Conservation (phyloP, 1,140 invertebrate genomes). For the Temnothorax curvispinosus region DNA sequence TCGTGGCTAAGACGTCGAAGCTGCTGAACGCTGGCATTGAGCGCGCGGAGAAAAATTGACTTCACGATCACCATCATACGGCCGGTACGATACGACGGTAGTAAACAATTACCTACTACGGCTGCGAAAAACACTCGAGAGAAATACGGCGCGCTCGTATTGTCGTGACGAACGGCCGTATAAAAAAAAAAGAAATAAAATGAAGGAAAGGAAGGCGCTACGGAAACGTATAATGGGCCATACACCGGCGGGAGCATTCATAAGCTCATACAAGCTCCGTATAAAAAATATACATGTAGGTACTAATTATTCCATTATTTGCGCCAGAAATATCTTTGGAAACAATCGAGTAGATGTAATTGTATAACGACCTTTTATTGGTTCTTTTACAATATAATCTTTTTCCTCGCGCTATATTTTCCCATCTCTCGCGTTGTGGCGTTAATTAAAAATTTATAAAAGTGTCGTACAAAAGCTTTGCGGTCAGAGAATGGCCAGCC, state of each 20-base stretch:
- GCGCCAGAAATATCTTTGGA: not conserved
- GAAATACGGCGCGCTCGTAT: slow-evolving; percentile 63
- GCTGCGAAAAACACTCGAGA: slow-evolving; percentile 66
- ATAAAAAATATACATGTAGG: slow-evolving; percentile 1
- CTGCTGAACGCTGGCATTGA: not conserved
- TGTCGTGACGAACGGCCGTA: slow-evolving; percentile 53
- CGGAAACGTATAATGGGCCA: slow-evolving; percentile 24
- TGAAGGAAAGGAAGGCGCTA: not conserved
- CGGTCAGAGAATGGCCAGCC: not conserved
- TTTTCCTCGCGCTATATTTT: not conserved
- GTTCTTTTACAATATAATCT: not conserved
- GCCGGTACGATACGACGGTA: slow-evolving; percentile 7
- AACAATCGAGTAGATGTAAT: not conserved
- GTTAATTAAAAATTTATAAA: slow-evolving; percentile 43
- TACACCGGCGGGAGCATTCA: not conserved
- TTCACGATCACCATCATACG: slow-evolving; percentile 52
- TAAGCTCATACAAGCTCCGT: not conserved
- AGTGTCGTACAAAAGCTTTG: not conserved
- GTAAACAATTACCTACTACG: slow-evolving; percentile 55
- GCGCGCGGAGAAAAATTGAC: slow-evolving; percentile 40
- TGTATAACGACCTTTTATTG: not conserved
- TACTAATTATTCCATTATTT: slow-evolving; percentile 27
- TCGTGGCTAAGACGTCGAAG: not conserved
- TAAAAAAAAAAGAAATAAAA: slow-evolving; percentile 57
- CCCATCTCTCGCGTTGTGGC: not conserved